phyloP scores from a whole-genome alignment of 1,140 invertebrate genomes.

The Cydia splendana region DNA sequence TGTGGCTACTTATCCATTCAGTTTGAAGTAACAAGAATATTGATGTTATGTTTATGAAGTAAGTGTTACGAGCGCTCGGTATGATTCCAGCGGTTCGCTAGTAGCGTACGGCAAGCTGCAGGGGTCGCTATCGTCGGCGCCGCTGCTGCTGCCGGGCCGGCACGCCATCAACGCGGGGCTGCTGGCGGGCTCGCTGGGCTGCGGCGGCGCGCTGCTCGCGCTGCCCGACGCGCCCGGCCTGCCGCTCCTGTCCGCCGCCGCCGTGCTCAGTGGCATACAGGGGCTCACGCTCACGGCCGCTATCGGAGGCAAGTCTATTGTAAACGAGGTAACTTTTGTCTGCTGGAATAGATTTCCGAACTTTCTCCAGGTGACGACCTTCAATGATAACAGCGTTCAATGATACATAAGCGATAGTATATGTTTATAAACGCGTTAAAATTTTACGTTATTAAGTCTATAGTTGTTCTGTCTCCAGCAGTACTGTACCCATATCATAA shows the following conservation, averaged over 20 bases:
- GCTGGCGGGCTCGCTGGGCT: constrained; percentile 84
- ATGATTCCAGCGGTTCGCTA: constrained; percentile 86
- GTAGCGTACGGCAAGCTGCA: constrained; percentile 96
- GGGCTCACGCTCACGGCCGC: constrained; percentile 93
- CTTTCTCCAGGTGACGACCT: too few relatives aligned
- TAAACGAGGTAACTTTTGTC: too few relatives aligned
- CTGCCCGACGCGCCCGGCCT: constrained; percentile 83
- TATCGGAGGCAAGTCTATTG: constrained; percentile 86
- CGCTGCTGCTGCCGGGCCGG: constrained; percentile 90
- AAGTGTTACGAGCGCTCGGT: neutral
- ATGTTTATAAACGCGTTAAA: too few relatives aligned
- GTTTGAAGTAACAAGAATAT: too few relatives aligned
- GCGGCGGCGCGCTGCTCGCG: constrained; percentile 86
- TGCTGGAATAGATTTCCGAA: too few relatives aligned
- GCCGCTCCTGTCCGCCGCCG: constrained; percentile 86
- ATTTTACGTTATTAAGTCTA: too few relatives aligned
- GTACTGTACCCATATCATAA: too few relatives aligned
- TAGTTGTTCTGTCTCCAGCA: too few relatives aligned
- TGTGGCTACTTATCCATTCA: too few relatives aligned
- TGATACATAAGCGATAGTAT: too few relatives aligned
- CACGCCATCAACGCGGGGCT: constrained; percentile 88
- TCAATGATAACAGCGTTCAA: too few relatives aligned
- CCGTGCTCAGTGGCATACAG: constrained; percentile 86
- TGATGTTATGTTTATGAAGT: too few relatives aligned
- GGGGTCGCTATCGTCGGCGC: constrained; percentile 89